Percentiles rank a stretch among this genome's conserved stretches.
These are phyloP conservation scores for Notoglanidium macrostoma DNA, from an alignment of 2,797 vertebrate genomes.

Conservation along the genomic window DNA sequence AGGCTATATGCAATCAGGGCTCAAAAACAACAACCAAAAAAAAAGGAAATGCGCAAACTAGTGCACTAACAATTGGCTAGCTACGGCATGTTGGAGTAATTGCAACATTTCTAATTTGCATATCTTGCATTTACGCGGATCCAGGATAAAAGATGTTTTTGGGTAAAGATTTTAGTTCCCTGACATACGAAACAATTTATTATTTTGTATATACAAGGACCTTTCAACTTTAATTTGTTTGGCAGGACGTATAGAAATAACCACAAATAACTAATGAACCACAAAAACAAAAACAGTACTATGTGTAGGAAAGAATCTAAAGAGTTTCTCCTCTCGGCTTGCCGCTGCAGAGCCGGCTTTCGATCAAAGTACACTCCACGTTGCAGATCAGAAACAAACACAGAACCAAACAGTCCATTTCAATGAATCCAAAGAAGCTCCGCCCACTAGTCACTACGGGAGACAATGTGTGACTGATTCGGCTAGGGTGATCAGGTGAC, in stretches of 20 bases:
- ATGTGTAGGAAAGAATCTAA: not conserved
- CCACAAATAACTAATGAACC: not conserved
- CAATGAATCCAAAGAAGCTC: slow-evolving; percentile 23
- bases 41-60: not conserved
- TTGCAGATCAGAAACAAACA: slow-evolving; percentile 57
- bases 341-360: not conserved
- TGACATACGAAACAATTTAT: not conserved
- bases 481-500: slow-evolving; percentile 46
- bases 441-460: not conserved
- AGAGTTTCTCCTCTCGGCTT: slow-evolving; percentile 36
- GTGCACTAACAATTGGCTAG: not conserved
- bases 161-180: no score
- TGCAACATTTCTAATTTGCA: not conserved
- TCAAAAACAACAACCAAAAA: not conserved
- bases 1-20: not conserved
- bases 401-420: slow-evolving; percentile 36
- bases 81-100: not conserved
- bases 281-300: no score
- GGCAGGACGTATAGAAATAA: not conserved
- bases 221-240: not conserved
- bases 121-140: not conserved
- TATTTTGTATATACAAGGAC: not conserved
- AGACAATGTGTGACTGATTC: slow-evolving; percentile 49
- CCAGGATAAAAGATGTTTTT: not conserved
- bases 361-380: slow-evolving; percentile 64